Base-by-base conservation (phyloP, 2,888 invertebrate genomes). In the Agonopterix alstromeriana region DNA sequence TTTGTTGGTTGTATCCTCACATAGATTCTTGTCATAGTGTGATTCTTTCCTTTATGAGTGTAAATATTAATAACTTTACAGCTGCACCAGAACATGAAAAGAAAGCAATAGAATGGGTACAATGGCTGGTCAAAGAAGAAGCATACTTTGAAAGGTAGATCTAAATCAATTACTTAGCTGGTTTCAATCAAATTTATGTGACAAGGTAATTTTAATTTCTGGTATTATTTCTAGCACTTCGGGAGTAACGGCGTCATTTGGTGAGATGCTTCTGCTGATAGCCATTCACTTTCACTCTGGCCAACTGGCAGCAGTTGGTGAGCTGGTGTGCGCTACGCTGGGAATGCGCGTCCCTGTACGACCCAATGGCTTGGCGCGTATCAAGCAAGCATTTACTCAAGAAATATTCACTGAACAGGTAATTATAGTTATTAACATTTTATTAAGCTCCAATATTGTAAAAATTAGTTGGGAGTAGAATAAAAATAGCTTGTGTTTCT, bases 241-340 rank as follows among this genome's bases (percentile, higher is more conserved):
- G 44, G 96, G 95, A 0, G 94, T 94, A 0, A 93, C 94, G 1
- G 95, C 96, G 1, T 97, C 97, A 1, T 97, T 98, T 70, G 98
- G 97, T 1, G 98, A 98, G 86, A 97, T 98, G 96, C 83, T 99
- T 47, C 92, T 98, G 0, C 83, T 99, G 52, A 95, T 98, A 90
- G 98, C 98, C 0, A 98, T 98, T 57, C 98, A 98, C 77, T 98
- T 98, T 75, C 98, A 98, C 76, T 96, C 97, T 59, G 97, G 97
- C 70, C 98, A 98, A 79, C 90, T 97, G 53, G 93, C 94, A 47
- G 97, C 98, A 5, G 97, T 99, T 48, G 95, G 96, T 48, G 98
- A 98, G 68, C 88, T 98, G 40, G 97, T 98, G 0, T 97, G 97
- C 67, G 94, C 97, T 2, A 98, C 97, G 1, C 86, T 99, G 2